A percentile compares a stretch with the other conserved stretches of the same genome.
phyloP scores from a whole-genome alignment of 2,797 vertebrate genomes.

The Diplodus sargus region DNA sequence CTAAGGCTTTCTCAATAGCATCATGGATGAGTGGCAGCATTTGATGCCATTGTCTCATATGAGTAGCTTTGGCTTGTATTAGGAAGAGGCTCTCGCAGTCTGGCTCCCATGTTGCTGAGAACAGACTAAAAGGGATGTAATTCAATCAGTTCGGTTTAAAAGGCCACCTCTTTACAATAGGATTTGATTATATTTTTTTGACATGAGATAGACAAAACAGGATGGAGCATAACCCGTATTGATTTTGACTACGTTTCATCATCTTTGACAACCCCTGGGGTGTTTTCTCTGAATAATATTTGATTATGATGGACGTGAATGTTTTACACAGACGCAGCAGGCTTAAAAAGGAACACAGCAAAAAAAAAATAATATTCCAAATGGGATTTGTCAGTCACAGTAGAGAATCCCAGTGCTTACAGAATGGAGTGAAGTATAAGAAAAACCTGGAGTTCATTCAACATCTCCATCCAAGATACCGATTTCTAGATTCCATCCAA shows the following conservation, averaged over 20 bases:
- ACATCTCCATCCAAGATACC: background rate
- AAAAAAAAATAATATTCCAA: conserved; percentile 17
- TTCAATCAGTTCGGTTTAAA: conserved; percentile 66
- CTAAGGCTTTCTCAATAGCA: conserved; percentile 59
- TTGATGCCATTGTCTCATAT: conserved; percentile 75
- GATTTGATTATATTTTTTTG: conserved; percentile 51
- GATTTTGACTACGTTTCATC: conserved; percentile 47
- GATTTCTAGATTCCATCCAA: conserved; percentile 26
- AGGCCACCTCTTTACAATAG: conserved; percentile 50
- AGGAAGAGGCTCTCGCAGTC: conserved; percentile 48
- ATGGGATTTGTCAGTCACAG: conserved; percentile 56
- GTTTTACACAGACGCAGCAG: conserved; percentile 32
- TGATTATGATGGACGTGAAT: conserved; percentile 41
- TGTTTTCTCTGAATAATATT: conserved; percentile 23
- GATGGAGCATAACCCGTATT: conserved; percentile 41
- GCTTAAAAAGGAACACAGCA: conserved; percentile 21
- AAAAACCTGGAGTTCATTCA: background rate
- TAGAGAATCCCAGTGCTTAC: conserved; percentile 31
- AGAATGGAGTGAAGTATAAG: conserved; percentile 17
- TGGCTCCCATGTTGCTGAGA: conserved; percentile 39
- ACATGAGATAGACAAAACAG: conserved; percentile 46
- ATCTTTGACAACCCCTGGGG: conserved; percentile 51
- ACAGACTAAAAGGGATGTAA: conserved; percentile 69
- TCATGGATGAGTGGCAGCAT: conserved; percentile 74
- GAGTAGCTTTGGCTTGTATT: conserved; percentile 69